Conservation (phyloP, 2,888 invertebrate species). For the Chalcis sispes region DNA sequence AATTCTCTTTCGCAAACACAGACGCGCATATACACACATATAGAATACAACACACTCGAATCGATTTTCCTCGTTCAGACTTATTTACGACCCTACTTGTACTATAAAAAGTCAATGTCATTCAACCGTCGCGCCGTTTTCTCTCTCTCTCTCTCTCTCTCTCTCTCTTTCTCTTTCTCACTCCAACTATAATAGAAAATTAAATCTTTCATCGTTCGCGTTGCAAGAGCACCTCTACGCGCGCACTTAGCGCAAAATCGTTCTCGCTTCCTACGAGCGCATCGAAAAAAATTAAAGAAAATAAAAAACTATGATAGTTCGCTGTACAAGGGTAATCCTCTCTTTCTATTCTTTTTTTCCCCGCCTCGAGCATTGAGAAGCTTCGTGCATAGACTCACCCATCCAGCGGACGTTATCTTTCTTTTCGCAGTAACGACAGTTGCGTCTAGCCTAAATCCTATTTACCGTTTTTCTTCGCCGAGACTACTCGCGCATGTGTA, state of each 20-base stretch:
- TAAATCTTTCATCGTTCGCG: neutral
- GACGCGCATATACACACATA: neutral
- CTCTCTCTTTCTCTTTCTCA: neutral
- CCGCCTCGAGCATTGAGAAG: too few species aligned
- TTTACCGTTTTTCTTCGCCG: constrained; percentile 65
- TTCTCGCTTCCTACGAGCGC: neutral
- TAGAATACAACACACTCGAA: constrained; percentile 13
- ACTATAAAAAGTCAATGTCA: constrained; percentile 54
- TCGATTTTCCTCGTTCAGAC: constrained; percentile 47
- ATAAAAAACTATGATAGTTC: neutral
- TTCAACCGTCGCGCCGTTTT: constrained; percentile 39
- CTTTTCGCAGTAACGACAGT: constrained; percentile 61
- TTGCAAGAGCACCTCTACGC: neutral
- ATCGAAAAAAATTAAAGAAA: neutral
- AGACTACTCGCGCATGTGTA: neutral
- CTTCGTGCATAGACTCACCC: neutral
- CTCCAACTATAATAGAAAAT: constrained; percentile 18
- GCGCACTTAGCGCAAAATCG: constrained; percentile 1
- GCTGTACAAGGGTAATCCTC: constrained; percentile 40
- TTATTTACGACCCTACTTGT: constrained; percentile 38
- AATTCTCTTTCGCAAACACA: neutral
- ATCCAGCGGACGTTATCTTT: too few species aligned
- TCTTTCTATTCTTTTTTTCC: constrained; percentile 1
- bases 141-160: constrained; percentile 1
- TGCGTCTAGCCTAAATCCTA: constrained; percentile 68